Conservation (phyloP, 2,113 vertebrate species). For the Butorides virescens region DNA sequence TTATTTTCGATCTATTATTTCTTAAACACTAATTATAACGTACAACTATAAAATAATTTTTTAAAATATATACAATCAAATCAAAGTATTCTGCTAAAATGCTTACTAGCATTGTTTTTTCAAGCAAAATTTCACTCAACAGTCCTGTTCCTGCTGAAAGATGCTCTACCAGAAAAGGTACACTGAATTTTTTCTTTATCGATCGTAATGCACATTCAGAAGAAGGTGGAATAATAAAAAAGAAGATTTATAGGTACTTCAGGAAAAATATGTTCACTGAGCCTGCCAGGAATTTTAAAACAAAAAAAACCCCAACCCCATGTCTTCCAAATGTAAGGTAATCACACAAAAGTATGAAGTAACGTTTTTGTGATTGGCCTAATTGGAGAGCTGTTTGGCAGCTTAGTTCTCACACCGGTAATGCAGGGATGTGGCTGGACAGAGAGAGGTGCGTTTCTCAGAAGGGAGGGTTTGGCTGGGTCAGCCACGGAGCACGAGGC, state of each 20-base stretch:
- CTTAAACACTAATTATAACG: background rate
- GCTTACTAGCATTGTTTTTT: background rate
- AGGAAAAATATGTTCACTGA: background rate
- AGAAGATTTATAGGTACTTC: background rate
- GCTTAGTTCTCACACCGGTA: background rate
- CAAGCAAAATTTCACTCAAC: background rate
- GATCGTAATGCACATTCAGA: background rate
- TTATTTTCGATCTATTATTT: background rate
- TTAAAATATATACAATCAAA: background rate
- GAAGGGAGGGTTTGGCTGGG: background rate
- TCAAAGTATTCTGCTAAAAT: background rate
- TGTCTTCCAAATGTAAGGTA: background rate
- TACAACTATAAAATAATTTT: background rate
- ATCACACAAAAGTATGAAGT: background rate
- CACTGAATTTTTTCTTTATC: background rate
- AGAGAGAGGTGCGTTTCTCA: background rate
- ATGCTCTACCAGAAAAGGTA: background rate
- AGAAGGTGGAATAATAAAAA: background rate
- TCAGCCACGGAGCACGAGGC: background rate
- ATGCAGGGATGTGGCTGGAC: background rate
- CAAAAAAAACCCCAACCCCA: background rate
- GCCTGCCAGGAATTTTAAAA: background rate
- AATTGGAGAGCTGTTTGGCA: background rate
- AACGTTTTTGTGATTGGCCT: background rate
- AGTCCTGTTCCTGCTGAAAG: background rate